A percentile compares a stretch with the other conserved stretches of the same genome.
Evolutionary conservation across 2,113 vertebrate genomes (phyloP).

Genomic region (Eubucco bourcierii): DNA sequence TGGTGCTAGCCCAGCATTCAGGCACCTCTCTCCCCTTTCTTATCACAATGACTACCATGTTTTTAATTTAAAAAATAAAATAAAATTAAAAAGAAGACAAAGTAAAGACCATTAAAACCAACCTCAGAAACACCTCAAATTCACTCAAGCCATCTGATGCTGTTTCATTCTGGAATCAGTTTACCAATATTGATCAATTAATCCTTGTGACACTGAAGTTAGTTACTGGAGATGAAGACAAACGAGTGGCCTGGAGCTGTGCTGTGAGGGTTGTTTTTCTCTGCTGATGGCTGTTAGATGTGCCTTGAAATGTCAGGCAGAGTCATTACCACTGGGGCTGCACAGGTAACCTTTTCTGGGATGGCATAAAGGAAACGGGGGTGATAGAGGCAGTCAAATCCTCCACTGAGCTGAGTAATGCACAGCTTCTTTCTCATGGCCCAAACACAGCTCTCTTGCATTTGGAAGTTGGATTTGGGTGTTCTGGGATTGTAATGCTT

Average conservation of each 20-base stretch:
- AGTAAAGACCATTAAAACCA: background rate
- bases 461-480: background rate
- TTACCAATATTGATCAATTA: background rate
- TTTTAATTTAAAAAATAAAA: background rate
- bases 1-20: background rate
- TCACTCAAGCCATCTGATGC: background rate
- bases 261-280: background rate
- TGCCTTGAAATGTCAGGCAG: constrained; percentile 46
- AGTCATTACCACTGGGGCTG: background rate
- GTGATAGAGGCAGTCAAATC: constrained; percentile 19
- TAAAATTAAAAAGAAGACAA: no score
- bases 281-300: constrained; percentile 14
- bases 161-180: background rate
- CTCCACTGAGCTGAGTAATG: constrained; percentile 13
- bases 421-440: background rate
- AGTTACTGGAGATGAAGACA: constrained; percentile 1
- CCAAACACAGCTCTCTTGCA: rapidly evolving
- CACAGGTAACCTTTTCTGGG: constrained; percentile 20
- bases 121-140: background rate
- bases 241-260: background rate
- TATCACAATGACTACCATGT: background rate
- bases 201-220: background rate
- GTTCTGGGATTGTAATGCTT: no score
- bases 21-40: no score
- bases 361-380: background rate